Percentiles rank a stretch among this genome's conserved stretches.
phyloP scores from a whole-genome alignment of 2,113 vertebrate species.

The Spea multiplicata region DNA sequence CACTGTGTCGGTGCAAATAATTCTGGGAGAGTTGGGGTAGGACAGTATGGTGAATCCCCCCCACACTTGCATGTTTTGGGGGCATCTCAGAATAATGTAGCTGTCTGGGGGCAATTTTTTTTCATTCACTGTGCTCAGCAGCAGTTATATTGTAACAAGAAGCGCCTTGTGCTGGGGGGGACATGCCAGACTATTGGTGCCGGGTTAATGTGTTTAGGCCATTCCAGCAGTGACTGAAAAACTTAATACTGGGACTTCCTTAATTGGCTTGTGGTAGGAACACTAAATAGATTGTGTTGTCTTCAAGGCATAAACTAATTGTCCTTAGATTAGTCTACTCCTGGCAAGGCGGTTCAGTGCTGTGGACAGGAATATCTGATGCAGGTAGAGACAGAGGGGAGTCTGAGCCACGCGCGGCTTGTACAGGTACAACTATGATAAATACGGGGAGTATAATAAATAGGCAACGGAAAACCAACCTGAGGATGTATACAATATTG shows the following conservation, averaged over 20 bases:
- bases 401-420: no score
- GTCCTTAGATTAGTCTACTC: conserved; percentile 25
- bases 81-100: background rate
- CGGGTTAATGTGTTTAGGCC: background rate
- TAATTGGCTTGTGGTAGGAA: conserved; percentile 2
- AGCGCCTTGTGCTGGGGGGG: background rate
- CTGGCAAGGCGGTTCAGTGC: background rate
- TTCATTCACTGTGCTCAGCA: background rate
- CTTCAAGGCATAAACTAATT: conserved; percentile 31
- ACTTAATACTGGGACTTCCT: conserved; percentile 18
- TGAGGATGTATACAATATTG: no score
- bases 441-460: no score
- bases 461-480: no score
- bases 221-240: background rate
- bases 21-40: no score
- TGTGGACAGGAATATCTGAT: no score
- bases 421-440: no score
- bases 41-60: no score
- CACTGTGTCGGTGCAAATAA: no score
- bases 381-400: no score
- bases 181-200: background rate
- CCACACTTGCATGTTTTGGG: no score
- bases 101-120: background rate
- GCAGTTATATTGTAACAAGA: background rate
- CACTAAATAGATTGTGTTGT: conserved; percentile 19